Evolutionary conservation across 2,113 vertebrate genomes (phyloP).

Genomic region (Gopherus flavomarginatus): DNA sequence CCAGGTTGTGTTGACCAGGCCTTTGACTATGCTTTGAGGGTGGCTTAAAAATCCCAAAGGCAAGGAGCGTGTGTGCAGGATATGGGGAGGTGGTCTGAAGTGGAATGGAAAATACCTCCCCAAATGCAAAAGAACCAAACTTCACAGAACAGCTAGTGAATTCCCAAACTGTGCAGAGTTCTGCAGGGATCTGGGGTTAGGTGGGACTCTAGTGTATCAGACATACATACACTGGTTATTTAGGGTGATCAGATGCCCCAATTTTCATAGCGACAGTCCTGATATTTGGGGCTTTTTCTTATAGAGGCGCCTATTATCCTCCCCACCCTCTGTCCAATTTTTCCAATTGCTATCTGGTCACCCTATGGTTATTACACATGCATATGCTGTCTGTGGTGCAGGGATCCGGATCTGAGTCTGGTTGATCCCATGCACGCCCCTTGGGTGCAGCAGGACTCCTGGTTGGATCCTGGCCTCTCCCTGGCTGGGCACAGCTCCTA

Average conservation of each 20-base stretch:
- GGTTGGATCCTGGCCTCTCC: not conserved
- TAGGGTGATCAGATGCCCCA: no score
- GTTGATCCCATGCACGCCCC: not conserved
- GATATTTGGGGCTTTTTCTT: no score
- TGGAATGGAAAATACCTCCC: not conserved
- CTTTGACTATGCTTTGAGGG: not conserved
- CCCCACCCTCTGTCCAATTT: no score
- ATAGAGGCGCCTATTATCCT: no score
- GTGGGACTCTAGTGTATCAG: not conserved
- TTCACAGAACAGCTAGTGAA: not conserved
- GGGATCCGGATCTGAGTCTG: not conserved
- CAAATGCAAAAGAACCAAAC: not conserved
- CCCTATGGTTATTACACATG: not conserved
- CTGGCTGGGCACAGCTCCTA: not conserved
- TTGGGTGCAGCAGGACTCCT: not conserved
- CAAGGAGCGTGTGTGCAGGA: not conserved
- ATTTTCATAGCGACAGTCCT: no score
- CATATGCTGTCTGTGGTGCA: not conserved
- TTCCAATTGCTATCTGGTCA: no score
- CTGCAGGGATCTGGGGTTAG: not conserved
- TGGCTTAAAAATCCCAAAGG: not conserved
- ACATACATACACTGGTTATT: not conserved
- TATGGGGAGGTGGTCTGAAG: not conserved
- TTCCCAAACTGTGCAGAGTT: not conserved
- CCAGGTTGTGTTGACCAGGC: not conserved